phyloP scores from a whole-genome alignment of 2,797 vertebrate genomes.

The Danio kyathit region DNA sequence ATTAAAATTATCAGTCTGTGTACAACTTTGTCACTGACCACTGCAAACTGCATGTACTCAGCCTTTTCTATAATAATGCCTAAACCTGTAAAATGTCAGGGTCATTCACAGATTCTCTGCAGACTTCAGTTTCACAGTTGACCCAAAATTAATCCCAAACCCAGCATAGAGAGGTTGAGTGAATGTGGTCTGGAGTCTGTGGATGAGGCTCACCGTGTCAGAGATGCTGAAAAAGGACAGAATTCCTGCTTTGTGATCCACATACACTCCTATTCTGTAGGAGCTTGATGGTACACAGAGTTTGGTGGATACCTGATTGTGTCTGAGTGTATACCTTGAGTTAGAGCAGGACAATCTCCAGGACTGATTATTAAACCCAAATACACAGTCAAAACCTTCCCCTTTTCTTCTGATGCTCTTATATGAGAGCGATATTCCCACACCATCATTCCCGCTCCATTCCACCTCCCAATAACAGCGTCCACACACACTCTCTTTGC shows the following conservation, averaged over 20 bases:
- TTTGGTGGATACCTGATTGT: background rate
- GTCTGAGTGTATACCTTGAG: constrained; percentile 10
- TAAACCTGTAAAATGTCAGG: too few relatives aligned
- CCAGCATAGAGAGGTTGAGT: background rate
- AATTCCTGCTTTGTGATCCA: background rate
- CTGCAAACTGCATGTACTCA: too few relatives aligned
- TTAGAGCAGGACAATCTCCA: constrained; percentile 31
- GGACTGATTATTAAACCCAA: constrained; percentile 35
- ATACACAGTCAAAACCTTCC: too few relatives aligned
- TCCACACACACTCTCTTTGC: constrained; percentile 16
- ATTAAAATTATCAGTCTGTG: too few relatives aligned
- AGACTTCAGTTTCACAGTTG: too few relatives aligned
- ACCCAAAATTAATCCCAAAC: background rate
- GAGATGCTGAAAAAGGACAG: background rate
- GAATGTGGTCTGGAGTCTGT: background rate
- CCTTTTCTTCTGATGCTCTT: constrained; percentile 39
- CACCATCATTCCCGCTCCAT: constrained; percentile 13
- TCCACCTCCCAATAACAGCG: constrained; percentile 44
- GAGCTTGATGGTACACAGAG: too few relatives aligned
- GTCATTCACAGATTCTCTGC: too few relatives aligned
- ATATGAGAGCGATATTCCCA: constrained; percentile 30
- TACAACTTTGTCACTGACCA: too few relatives aligned
- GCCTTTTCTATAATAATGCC: too few relatives aligned
- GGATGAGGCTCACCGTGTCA: background rate
- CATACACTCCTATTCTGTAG: background rate